Evolutionary conservation across 2,888 invertebrate species (phyloP), one percentile per base, ranked within the genome.

Genomic region (Ashinkailepas kermadecensis): DNA sequence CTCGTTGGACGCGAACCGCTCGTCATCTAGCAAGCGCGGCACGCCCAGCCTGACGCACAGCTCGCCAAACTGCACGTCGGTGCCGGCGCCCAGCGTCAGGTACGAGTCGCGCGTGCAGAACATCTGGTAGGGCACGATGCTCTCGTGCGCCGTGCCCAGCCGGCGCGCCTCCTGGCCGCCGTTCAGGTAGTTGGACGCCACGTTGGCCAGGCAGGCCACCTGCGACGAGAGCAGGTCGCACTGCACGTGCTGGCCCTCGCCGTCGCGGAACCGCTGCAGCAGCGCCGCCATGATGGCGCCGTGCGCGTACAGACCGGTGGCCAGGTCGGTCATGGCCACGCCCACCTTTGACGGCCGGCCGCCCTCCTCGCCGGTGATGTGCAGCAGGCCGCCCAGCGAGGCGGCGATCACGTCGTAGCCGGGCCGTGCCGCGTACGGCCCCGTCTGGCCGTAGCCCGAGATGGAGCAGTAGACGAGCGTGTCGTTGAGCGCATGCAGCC

Each of bases 371-470:
- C 99, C 99, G 0, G 99, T 99, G 56, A 95, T 93, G 86, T 95
- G 92, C 56, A 98, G 86, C 0, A 98, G 89, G 0, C 99, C 98
- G 8, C 96, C 97, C 85, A 96, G 90, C 0, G 97, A 97, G 21
- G 96, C 93, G 0, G 96, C 97, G 85, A 99, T 95, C 0, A 96
- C 95, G 89, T 99, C 99, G 88, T 97, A 98, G 85, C 99, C 99
- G n/a, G 96, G 95, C 85, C 93, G 92, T 54, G 91, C 90, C 7
- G 91, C 89, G 88, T 97, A 97, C 0, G 96, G 97, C 0, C 99
- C 98, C 57, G 90, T 89, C 0, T 92, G 89, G 0, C 99, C 99
- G 87, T 94, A 99, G 0, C 98, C 98, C 81, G 95, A 95, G 81
- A 99, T 90, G 0, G 97, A 96, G 88, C 97, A 97, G 87, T 97